These are phyloP conservation scores for Stramonita haemastoma DNA, from an alignment of 2,888 invertebrate species.

Conservation along the genomic window DNA sequence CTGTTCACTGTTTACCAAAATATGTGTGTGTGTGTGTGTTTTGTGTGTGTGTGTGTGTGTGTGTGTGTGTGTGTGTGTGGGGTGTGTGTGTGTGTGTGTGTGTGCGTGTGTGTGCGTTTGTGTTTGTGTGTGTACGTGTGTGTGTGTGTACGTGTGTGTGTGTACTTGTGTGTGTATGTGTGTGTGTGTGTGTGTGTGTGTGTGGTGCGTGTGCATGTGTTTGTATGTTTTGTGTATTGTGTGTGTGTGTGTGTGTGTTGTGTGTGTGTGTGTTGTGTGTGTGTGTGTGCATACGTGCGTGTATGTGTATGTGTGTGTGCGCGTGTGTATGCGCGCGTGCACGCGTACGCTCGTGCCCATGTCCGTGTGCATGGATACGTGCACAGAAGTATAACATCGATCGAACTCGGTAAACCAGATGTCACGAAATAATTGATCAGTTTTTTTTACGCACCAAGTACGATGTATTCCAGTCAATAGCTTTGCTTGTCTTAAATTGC, in stretches of 20 bases:
- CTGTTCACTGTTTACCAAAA: background rate
- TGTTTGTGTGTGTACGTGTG: no score
- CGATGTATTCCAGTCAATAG: no score
- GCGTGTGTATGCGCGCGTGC: background rate
- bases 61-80: background rate
- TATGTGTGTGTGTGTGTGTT: slow-evolving; percentile 6
- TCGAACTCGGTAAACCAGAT: no score
- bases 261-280: background rate
- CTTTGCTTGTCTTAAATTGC: no score
- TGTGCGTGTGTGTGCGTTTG: background rate
- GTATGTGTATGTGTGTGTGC: background rate
- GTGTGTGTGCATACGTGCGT: background rate
- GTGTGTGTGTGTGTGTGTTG: background rate
- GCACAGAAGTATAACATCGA: background rate
- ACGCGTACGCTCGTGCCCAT: background rate
- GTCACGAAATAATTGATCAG: no score
- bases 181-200: background rate
- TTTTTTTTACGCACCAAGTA: no score
- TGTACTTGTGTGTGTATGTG: background rate
- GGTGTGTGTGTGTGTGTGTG: background rate
- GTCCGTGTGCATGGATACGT: background rate
- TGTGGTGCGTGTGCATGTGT: background rate
- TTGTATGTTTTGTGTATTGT: no score
- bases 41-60: background rate
- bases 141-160: background rate